phyloP scores from a whole-genome alignment of 2,888 invertebrate species.

The Drosophila subquinaria region DNA sequence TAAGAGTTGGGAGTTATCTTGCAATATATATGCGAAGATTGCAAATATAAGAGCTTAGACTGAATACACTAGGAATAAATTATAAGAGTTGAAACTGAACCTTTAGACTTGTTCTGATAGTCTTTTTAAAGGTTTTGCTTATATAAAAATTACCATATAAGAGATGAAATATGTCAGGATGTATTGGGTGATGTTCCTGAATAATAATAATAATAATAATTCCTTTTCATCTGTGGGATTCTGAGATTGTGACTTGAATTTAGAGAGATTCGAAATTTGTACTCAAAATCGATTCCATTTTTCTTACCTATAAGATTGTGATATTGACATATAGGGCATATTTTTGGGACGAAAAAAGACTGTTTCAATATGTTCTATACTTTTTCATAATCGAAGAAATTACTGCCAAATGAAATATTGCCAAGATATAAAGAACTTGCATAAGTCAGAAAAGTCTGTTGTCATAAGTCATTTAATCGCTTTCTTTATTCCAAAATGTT shows the following conservation, averaged over 20 bases:
- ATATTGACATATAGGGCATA: no score
- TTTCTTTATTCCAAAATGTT: constrained; percentile 3
- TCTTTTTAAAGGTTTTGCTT: not conserved
- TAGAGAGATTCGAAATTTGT: no score
- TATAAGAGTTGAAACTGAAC: not conserved
- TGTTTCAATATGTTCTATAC: not conserved
- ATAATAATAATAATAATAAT: no score
- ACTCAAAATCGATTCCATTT: no score
- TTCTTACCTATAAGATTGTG: no score
- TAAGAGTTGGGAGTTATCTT: not conserved
- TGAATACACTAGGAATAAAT: not conserved
- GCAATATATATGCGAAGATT: not conserved
- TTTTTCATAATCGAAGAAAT: not conserved
- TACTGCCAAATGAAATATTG: not conserved
- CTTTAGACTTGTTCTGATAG: no score
- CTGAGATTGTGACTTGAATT: no score
- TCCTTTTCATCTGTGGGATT: no score
- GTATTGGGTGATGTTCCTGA: no score
- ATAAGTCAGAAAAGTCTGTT: constrained; percentile 4
- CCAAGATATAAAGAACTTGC: not conserved
- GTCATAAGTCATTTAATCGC: constrained; percentile 4
- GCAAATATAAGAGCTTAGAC: constrained; percentile 1
- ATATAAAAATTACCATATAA: not conserved
- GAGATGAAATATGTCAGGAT: not conserved
- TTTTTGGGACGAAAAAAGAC: no score